Conservation (phyloP, 2,888 invertebrate species). For the Caenorhabditis doughertyi region DNA sequence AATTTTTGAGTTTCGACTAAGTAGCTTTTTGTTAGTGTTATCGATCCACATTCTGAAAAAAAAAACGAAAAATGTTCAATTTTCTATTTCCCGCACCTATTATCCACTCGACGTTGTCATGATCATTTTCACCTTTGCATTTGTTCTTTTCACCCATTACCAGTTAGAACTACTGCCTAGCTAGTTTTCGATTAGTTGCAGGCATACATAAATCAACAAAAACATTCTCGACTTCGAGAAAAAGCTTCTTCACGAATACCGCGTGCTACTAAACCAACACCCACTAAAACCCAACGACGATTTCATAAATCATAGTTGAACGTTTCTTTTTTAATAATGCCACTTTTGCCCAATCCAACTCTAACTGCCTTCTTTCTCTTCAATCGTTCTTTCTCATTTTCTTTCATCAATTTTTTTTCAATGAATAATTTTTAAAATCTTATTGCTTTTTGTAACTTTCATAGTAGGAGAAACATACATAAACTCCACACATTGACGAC, state of each 20-base stretch:
- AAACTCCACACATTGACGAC: slow-evolving; percentile 14
- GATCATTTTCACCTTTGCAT: neutral
- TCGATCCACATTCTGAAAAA: no score
- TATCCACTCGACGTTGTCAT: slow-evolving; percentile 20
- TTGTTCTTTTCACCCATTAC: neutral
- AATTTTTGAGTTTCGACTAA: neutral
- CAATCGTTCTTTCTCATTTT: slow-evolving; percentile 45
- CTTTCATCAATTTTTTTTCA: slow-evolving; percentile 21
- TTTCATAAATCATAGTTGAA: slow-evolving; percentile 26
- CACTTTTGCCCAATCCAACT: neutral
- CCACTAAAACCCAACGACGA: slow-evolving; percentile 41
- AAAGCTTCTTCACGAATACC: slow-evolving; percentile 54
- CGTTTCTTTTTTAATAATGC: neutral
- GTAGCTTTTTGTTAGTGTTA: neutral
- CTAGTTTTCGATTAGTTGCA: slow-evolving; percentile 53
- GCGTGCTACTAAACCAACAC: slow-evolving; percentile 54
- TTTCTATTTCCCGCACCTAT: no score
- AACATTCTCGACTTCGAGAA: slow-evolving; percentile 50
- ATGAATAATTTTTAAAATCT: slow-evolving; percentile 12
- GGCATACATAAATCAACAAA: slow-evolving; percentile 61
- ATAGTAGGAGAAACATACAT: neutral
- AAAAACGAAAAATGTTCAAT: no score
- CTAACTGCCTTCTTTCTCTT: slow-evolving; percentile 30
- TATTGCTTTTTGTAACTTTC: neutral
- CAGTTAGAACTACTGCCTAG: neutral